Percentiles rank a stretch among this genome's conserved stretches.
phyloP scores from a whole-genome alignment of 1,140 invertebrate genomes.

The Drosophila biarmipes region DNA sequence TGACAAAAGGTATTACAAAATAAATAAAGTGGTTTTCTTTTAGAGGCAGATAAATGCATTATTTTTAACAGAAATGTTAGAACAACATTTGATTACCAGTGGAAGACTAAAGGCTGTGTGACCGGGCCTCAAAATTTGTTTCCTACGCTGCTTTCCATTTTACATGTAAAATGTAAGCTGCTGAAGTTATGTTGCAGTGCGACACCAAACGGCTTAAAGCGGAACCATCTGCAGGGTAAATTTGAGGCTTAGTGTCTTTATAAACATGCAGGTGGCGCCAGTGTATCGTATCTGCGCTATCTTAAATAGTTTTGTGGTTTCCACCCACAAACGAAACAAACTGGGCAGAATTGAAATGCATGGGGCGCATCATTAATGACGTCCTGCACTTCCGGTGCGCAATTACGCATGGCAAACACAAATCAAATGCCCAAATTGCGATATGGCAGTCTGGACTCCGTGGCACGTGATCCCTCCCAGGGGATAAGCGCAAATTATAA shows the following conservation, averaged over 20 bases:
- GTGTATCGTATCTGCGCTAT: background rate
- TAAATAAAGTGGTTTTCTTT: background rate
- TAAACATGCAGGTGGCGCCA: background rate
- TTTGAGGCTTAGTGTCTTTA: accelerated
- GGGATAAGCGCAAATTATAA: slow-evolving; percentile 72
- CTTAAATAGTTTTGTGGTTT: no score
- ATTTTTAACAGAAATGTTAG: no score
- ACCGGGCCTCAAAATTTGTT: no score
- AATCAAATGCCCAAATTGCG: slow-evolving; percentile 61
- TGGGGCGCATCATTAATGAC: slow-evolving; percentile 66
- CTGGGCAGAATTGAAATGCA: slow-evolving; percentile 29
- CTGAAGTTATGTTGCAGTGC: background rate
- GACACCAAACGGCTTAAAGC: background rate
- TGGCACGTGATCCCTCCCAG: slow-evolving; percentile 42
- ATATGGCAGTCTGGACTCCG: slow-evolving; percentile 56
- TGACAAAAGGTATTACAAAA: slow-evolving; percentile 67
- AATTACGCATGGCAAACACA: slow-evolving; percentile 78
- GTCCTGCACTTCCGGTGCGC: slow-evolving; percentile 69
- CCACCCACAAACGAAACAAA: slow-evolving; percentile 21
- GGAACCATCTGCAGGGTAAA: background rate
- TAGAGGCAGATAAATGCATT: background rate
- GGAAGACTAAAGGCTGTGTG: no score
- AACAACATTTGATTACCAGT: no score
- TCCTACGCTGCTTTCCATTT: no score
- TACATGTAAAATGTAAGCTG: no score